A percentile compares a stretch with the other conserved stretches of the same genome.
Evolutionary conservation across 2,113 vertebrate species (phyloP).

Genomic region (Anarhynchus alexandrinus): DNA sequence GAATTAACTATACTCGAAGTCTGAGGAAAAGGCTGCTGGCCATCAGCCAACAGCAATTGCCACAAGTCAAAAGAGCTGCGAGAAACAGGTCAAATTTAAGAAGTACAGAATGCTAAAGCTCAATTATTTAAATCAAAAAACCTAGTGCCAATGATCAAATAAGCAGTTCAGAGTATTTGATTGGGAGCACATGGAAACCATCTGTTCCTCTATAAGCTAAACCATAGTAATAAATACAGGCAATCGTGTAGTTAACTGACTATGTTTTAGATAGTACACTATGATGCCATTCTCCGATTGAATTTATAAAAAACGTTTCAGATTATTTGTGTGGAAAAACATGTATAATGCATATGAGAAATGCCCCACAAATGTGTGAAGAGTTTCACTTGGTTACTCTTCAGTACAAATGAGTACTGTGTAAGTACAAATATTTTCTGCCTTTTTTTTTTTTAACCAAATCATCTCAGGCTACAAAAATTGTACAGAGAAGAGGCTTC

Average conservation of each 20-base stretch:
- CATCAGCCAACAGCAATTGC: slow-evolving; percentile 22
- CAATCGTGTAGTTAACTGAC: background rate
- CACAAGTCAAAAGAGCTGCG: slow-evolving; percentile 35
- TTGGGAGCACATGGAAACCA: slow-evolving; percentile 63
- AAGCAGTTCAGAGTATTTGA: slow-evolving; percentile 65
- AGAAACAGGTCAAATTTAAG: slow-evolving; percentile 60
- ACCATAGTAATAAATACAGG: slow-evolving; percentile 41
- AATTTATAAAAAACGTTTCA: background rate
- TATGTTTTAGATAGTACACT: background rate
- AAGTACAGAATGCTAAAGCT: slow-evolving; percentile 58
- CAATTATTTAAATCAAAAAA: slow-evolving; percentile 69
- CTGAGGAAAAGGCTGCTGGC: slow-evolving; percentile 12
- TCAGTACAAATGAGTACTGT: background rate
- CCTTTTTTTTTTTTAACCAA: background rate
- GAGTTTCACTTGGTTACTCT: background rate
- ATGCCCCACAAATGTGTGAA: background rate
- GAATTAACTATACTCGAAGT: background rate
- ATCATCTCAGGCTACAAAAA: background rate
- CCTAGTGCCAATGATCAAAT: slow-evolving; percentile 64
- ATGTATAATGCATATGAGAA: background rate
- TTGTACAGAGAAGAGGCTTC: background rate
- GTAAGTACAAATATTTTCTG: background rate
- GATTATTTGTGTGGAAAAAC: background rate
- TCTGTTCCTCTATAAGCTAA: slow-evolving; percentile 63
- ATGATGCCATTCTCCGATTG: background rate